Conservation (phyloP, 2,888 invertebrate species). For the Caenorhabditis becei region DNA sequence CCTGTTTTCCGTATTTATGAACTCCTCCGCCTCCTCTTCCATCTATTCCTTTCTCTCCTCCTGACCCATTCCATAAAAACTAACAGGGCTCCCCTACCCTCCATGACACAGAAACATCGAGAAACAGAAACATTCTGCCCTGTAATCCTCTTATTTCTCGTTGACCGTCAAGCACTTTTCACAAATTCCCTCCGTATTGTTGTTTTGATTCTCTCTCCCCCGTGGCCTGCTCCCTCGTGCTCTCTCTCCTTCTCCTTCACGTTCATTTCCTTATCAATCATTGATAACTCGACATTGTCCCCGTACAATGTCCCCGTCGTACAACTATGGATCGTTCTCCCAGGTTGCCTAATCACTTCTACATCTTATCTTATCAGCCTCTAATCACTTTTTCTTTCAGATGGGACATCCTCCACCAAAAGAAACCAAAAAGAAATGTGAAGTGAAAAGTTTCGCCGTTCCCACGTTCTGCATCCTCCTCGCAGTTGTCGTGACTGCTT, state of each 20-base stretch:
- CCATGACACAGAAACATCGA: neutral
- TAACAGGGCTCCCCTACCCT: slow-evolving; percentile 12
- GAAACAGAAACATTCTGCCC: slow-evolving; percentile 16
- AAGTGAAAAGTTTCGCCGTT: slow-evolving; percentile 9
- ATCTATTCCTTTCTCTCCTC: neutral
- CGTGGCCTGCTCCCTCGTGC: neutral
- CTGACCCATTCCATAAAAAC: slow-evolving; percentile 41
- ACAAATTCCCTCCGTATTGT: slow-evolving; percentile 7
- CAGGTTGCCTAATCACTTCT: slow-evolving; percentile 17
- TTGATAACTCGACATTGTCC: neutral
- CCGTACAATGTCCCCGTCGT: slow-evolving; percentile 5
- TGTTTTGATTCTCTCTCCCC: slow-evolving; percentile 17
- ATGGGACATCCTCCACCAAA: slow-evolving; percentile 57
- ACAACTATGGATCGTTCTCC: slow-evolving; percentile 39
- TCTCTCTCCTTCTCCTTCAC: neutral
- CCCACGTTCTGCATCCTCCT: slow-evolving; percentile 27
- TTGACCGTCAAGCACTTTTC: slow-evolving; percentile 23
- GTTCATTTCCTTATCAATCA: slow-evolving; percentile 14
- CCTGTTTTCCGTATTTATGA: neutral
- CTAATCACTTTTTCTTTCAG: slow-evolving; percentile 28
- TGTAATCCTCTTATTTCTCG: slow-evolving; percentile 43
- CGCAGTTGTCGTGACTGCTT: slow-evolving; percentile 36
- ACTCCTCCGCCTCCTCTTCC: neutral
- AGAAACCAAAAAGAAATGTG: slow-evolving; percentile 18
- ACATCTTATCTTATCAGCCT: neutral